Evolutionary conservation across 2,113 vertebrate genomes (phyloP).

Genomic region (Callaeas wilsoni): DNA sequence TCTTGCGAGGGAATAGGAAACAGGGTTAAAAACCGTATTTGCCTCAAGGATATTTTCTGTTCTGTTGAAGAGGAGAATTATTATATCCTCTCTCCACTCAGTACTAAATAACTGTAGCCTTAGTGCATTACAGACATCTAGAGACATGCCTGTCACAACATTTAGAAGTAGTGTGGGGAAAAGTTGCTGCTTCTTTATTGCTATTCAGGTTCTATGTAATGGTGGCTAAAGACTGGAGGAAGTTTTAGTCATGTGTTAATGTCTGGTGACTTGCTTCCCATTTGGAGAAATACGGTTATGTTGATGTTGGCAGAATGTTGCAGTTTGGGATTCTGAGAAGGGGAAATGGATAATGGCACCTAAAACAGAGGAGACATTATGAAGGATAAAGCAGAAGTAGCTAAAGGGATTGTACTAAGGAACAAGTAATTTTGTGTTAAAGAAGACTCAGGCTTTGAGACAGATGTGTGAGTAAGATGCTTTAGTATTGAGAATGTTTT

Average conservation of each 20-base stretch:
- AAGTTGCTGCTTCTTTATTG: background rate
- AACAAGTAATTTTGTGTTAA: background rate
- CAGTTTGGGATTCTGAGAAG: background rate
- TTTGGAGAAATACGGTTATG: background rate
- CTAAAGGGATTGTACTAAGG: background rate
- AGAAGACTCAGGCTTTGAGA: background rate
- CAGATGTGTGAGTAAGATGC: background rate
- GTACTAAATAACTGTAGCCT: background rate
- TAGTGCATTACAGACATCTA: background rate
- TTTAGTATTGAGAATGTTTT: background rate
- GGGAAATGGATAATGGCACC: background rate
- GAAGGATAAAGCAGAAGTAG: background rate
- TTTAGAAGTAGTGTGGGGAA: background rate
- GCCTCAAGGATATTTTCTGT: background rate
- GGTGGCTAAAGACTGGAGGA: background rate
- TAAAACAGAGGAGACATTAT: background rate
- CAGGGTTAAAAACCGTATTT: background rate
- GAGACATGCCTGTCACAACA: background rate
- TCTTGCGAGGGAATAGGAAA: background rate
- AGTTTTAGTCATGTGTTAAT: background rate
- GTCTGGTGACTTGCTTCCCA: background rate
- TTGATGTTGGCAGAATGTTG: background rate
- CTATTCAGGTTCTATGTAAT: background rate
- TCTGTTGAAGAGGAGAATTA: background rate
- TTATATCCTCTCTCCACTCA: background rate